Conservation (phyloP, 2,113 vertebrate genomes). For the Butorides virescens region DNA sequence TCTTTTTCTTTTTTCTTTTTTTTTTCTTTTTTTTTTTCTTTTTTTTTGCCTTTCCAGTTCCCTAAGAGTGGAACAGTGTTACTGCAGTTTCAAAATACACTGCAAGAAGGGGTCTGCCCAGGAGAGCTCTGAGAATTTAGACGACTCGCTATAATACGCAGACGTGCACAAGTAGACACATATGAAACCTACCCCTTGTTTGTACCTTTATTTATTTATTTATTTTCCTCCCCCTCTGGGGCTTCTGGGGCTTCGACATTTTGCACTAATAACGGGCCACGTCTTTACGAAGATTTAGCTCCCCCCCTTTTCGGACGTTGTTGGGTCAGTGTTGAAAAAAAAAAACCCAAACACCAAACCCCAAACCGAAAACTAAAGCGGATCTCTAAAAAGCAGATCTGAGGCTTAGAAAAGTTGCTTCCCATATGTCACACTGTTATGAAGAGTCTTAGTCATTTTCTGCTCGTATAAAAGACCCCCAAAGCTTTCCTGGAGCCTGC, state of each 20-base stretch:
- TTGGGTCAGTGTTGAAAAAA: not conserved
- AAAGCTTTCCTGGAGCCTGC: not conserved
- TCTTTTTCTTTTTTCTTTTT: not conserved
- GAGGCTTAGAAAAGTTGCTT: not conserved
- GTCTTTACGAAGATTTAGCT: not conserved
- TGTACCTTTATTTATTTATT: not conserved
- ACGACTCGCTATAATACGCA: not conserved
- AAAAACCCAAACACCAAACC: not conserved
- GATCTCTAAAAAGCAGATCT: not conserved
- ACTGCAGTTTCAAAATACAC: not conserved
- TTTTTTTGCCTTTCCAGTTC: not conserved
- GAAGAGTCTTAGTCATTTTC: not conserved
- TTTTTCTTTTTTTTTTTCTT: accelerated
- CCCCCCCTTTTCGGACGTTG: not conserved
- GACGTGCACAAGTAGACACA: not conserved
- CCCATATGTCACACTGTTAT: not conserved
- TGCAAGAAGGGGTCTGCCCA: not conserved
- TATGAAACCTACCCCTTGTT: not conserved
- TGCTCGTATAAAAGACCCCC: not conserved
- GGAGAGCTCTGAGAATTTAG: not conserved
- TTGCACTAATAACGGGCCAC: not conserved
- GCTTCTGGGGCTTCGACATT: not conserved
- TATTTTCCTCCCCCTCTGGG: accelerated
- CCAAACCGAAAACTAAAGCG: not conserved
- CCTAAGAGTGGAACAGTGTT: not conserved